Conservation (phyloP, 1,140 invertebrate genomes). For the Aethina tumida region DNA sequence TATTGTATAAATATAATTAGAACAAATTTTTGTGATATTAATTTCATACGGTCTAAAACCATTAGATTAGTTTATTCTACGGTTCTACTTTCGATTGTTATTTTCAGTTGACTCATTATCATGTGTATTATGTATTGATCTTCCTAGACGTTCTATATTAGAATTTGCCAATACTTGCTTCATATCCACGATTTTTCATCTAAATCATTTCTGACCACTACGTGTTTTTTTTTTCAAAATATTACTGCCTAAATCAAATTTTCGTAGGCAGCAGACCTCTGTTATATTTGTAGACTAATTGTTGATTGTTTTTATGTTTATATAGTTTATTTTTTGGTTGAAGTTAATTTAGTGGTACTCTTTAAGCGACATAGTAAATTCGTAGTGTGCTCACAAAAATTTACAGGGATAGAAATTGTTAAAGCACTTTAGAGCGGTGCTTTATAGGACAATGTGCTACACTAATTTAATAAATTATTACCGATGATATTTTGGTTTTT, state of each 20-base stretch:
- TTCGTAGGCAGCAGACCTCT: constrained; percentile 14
- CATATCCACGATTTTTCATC: constrained; percentile 16
- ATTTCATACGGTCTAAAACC: neutral
- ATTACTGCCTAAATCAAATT: neutral
- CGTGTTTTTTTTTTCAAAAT: neutral
- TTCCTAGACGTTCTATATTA: constrained; percentile 25
- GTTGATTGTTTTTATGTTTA: constrained; percentile 41
- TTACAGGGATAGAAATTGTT: constrained; percentile 6
- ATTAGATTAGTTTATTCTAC: neutral
- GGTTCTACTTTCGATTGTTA: neutral
- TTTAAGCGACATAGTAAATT: constrained; percentile 9
- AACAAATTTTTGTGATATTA: neutral
- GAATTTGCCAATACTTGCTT: constrained; percentile 17
- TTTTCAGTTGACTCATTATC: neutral
- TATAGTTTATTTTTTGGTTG: constrained; percentile 40
- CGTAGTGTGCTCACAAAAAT: constrained; percentile 12
- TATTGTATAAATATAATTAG: neutral
- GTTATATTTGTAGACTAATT: constrained; percentile 36
- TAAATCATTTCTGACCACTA: constrained; percentile 12
- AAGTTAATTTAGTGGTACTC: constrained; percentile 30
- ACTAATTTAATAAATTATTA: no score
- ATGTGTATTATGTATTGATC: constrained; percentile 1
- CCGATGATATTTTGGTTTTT: no score
- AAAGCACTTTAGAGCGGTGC: constrained; percentile 4
- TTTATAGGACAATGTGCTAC: no score